Base-by-base conservation (phyloP, 2,888 invertebrate genomes). In the Congeria kusceri region DNA sequence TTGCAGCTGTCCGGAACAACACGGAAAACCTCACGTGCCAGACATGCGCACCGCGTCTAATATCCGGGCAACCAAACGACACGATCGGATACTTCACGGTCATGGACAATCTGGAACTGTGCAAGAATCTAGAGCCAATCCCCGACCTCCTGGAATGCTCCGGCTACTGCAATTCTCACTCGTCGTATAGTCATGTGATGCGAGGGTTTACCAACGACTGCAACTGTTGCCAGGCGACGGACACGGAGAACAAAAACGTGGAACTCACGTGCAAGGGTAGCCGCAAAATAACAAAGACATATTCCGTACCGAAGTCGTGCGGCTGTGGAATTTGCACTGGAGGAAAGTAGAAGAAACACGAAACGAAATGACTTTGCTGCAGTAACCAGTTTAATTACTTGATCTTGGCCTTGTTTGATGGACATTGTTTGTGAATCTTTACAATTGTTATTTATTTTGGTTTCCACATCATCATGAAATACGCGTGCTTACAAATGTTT, bases 111-210 rank as follows among this genome's bases (percentile, higher is more conserved):
- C 77, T 86, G 25, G 83, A 80, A 23, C 46, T 76, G 5, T 91
- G 91, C 73, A 59, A 84, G 71, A 91, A 91, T 65, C 64, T 65
- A 5, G 79, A 83, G n/a, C 84, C 87, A 7, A 73, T 91, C 18
- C 63, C 72, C 13, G 89, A 89, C 59, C 83, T 91, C 23, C 84
- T 66, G 58, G 86, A 89, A 64, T 91, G 91, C 67, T 82, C 87
- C n/a, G 90, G 91, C 7, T 86, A 83, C 74, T 91, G 90, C 65
- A 85, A 77, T 20, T 89, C 90, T 0, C 65, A 66, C n/a, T 83
- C 88, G 4, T 83, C 74, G n/a, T 89, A 86, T 76, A 84, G 82
- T 27, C 69, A 84, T 18, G 32, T 88, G 27, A 83, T 89, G 88
- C 70, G 75, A 7, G 87, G 87, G 20, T 87, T 85, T 77, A 62